A percentile compares a stretch with the other conserved stretches of the same genome.
Conservation (phyloP, 1,140 invertebrate genomes). For the Doryteuthis pealeii region DNA sequence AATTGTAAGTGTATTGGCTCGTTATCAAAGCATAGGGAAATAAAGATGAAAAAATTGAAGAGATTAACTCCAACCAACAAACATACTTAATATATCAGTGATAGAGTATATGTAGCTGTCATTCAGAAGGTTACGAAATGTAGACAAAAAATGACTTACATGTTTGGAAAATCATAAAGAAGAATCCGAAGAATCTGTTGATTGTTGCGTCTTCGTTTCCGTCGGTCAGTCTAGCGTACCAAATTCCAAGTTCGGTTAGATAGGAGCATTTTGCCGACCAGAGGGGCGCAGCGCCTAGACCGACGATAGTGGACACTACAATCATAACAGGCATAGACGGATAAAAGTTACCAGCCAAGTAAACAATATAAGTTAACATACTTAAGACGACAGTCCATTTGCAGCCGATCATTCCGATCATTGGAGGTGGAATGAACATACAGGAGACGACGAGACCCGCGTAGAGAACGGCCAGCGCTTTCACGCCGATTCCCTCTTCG, state of each 20-base stretch:
- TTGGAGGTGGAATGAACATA: conserved; percentile 82
- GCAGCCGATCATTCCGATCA: conserved; percentile 73
- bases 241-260: conserved; percentile 86
- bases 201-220: conserved; percentile 85
- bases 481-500: conserved; percentile 45
- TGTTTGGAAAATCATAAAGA: conserved; percentile 95
- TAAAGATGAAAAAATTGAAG: too few relatives aligned
- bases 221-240: conserved; percentile 63
- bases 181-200: conserved; percentile 95
- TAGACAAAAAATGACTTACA: too few relatives aligned
- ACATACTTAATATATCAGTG: too few relatives aligned
- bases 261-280: conserved; percentile 97
- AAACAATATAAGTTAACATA: conserved; percentile 89
- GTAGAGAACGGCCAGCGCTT: conserved; percentile 76
- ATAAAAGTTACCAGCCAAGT: conserved; percentile 91
- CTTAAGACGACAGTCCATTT: conserved; percentile 93
- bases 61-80: too few relatives aligned
- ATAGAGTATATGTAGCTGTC: too few relatives aligned
- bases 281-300: conserved; percentile 89
- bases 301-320: conserved; percentile 83
- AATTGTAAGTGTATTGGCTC: too few relatives aligned
- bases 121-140: too few relatives aligned
- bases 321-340: conserved; percentile 75
- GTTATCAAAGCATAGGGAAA: too few relatives aligned
- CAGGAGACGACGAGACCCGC: conserved; percentile 86